Evolutionary conservation across 2,888 invertebrate species (phyloP).

Genomic region (Acanthococcus lagerstroemiae): DNA sequence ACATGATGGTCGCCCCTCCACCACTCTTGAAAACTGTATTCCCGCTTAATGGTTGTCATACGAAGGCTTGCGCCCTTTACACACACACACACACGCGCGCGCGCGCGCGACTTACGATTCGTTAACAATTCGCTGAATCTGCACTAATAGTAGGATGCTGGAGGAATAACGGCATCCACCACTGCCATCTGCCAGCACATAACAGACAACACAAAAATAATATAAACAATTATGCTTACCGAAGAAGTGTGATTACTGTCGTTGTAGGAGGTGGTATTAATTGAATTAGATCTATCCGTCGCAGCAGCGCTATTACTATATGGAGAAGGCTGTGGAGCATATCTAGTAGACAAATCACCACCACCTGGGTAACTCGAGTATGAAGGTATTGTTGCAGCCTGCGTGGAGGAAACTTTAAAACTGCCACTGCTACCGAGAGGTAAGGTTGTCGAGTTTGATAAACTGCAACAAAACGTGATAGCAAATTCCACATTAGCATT

Average conservation of each 20-base stretch:
- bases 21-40: too few relatives aligned
- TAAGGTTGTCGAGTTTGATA: slow-evolving; percentile 9
- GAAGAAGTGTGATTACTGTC: slow-evolving; percentile 5
- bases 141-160: too few relatives aligned
- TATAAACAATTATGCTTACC: slow-evolving; percentile 13
- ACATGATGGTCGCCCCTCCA: too few relatives aligned
- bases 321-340: slow-evolving; percentile 13
- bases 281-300: slow-evolving; percentile 20
- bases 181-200: neutral
- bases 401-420: slow-evolving; percentile 21
- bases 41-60: too few relatives aligned
- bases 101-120: too few relatives aligned
- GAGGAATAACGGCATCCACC: neutral
- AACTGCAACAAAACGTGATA: neutral
- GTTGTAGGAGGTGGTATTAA: slow-evolving; percentile 9
- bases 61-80: too few relatives aligned
- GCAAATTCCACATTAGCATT: neutral
- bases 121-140: too few relatives aligned
- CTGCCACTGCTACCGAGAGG: slow-evolving; percentile 19
- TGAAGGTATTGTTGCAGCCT: slow-evolving; percentile 14
- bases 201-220: neutral
- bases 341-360: slow-evolving; percentile 12
- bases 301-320: slow-evolving; percentile 15
- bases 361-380: slow-evolving; percentile 22
- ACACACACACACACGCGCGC: too few relatives aligned